Base-by-base conservation (phyloP, 2,113 vertebrate genomes). In the Corythornis cristatus region DNA sequence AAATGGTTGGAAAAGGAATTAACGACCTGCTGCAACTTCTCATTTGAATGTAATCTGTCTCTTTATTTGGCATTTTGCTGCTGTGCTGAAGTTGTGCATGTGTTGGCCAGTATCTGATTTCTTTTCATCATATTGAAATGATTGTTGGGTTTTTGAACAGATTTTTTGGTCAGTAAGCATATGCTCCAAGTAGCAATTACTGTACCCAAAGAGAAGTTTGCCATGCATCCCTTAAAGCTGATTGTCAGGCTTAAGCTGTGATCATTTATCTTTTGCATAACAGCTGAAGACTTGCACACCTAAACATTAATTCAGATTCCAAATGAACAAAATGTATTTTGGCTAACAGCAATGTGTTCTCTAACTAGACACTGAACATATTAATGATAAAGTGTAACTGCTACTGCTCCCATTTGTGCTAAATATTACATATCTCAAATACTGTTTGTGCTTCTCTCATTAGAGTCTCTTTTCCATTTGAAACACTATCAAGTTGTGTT, bases 401-500 rank as follows among this genome's bases (percentile, higher is more conserved):
- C 71, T 88, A 53, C 65, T 78, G 35, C 28, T 45, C 12, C 48
- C 46, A 51, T 90, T 80, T 80, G 45, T 6, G 8, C 64, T 91
- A 74, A 86, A 56, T 80, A 62, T 80, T 76, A 26, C 33, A 67
- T 2, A 0, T 74, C 46, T 78, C 45, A 56, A 80, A 7, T 80
- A 77, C 46, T 65, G 14, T 82, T 85, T 68, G 22, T 31, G 12
- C 78, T 83, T 82, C 85, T 66, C 50, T 82, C 46, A 11, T 91
- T 90, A 57, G 53, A 80, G 74, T 83, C 12, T 73, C 40, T 74
- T 81, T 93, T 90, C 70, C 13, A 29, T 28, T 72, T 91, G 76
- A 86, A 96, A 86, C n/a, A n/a, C 16, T 86, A 53, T 74, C 53
- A 82, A 67, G 29, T 75, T 89, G 50, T 77, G 26, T 88, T 90